Conservation (phyloP, 2,888 invertebrate genomes). For the Ypsolopha scabrella region DNA sequence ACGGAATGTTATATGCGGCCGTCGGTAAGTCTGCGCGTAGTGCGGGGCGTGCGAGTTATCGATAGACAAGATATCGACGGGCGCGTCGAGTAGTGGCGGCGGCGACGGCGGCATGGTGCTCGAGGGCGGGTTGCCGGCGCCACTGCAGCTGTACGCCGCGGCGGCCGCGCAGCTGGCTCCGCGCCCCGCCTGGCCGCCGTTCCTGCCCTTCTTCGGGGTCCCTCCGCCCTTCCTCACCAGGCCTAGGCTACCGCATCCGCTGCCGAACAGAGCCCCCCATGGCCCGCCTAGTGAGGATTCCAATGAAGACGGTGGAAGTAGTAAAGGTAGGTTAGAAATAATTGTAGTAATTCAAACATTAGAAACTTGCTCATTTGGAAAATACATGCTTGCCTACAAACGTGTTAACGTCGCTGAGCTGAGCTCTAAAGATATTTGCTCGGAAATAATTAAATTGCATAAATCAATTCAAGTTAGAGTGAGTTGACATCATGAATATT, state of each 20-base stretch:
- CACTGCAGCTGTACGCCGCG: conserved; percentile 77
- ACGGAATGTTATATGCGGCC: conserved; percentile 6
- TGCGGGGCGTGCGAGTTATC: conserved; percentile 30
- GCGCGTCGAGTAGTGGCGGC: conserved; percentile 23
- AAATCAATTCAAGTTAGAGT: no score
- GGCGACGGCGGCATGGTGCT: conserved; percentile 69
- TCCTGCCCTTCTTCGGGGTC: conserved; percentile 71
- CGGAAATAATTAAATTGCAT: no score
- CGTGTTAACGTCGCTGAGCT: no score
- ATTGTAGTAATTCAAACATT: no score
- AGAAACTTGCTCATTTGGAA: no score
- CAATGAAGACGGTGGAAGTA: conserved; percentile 65
- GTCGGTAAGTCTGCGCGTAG: conserved; percentile 26
- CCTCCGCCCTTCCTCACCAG: conserved; percentile 69
- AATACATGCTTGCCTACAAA: no score
- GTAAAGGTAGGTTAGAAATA: conserved; percentile 41
- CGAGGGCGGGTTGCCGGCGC: conserved; percentile 77
- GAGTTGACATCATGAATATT: no score
- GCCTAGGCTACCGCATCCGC: conserved; percentile 48
- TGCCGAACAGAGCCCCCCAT: conserved; percentile 52
- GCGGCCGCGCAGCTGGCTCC: conserved; percentile 73
- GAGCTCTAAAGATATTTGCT: no score
- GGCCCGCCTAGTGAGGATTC: conserved; percentile 69
- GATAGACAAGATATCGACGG: conserved; percentile 41
- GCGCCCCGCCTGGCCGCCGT: conserved; percentile 72